Percentiles rank a stretch among this genome's conserved stretches.
Conservation (phyloP, 2,797 vertebrate genomes). For the Squalus acanthias region DNA sequence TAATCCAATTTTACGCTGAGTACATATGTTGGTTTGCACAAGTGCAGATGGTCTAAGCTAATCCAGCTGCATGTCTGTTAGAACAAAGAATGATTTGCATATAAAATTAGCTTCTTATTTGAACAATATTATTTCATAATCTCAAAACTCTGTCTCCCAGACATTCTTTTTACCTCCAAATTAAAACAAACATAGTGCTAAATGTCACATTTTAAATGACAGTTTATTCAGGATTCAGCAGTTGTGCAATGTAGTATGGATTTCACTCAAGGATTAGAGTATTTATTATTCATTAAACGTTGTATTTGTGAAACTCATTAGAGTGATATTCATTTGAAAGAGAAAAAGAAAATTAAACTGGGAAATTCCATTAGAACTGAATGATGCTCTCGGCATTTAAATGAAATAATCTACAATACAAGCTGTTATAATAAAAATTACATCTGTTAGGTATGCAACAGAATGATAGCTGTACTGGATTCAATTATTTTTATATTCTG, state of each 20-base stretch:
- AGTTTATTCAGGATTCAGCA: constrained; percentile 30
- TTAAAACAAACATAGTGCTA: not conserved
- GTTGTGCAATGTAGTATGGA: constrained; percentile 7
- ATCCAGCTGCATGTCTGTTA: not conserved
- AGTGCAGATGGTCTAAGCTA: constrained; percentile 8
- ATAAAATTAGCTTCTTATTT: constrained; percentile 9
- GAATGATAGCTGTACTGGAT: not conserved
- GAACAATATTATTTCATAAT: constrained; percentile 37
- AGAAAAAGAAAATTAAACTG: constrained; percentile 26
- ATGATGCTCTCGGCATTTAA: constrained; percentile 11
- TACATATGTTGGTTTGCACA: constrained; percentile 12
- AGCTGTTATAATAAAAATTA: constrained; percentile 25
- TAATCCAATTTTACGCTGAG: constrained; percentile 24
- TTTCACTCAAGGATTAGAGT: constrained; percentile 19
- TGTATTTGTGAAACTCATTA: constrained; percentile 31
- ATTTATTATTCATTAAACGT: constrained; percentile 34
- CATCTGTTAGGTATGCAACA: not conserved
- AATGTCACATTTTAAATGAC: constrained; percentile 13
- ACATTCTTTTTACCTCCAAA: not conserved
- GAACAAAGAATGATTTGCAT: constrained; percentile 33
- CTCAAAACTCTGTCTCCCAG: not conserved
- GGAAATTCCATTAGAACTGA: constrained; percentile 24
- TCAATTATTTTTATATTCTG: constrained; percentile 15
- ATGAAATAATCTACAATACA: constrained; percentile 36
- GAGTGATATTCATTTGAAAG: constrained; percentile 24